Evolutionary conservation across 2,113 vertebrate species (phyloP), one percentile per base, ranked within the genome.

Genomic region (Piprites chloris): DNA sequence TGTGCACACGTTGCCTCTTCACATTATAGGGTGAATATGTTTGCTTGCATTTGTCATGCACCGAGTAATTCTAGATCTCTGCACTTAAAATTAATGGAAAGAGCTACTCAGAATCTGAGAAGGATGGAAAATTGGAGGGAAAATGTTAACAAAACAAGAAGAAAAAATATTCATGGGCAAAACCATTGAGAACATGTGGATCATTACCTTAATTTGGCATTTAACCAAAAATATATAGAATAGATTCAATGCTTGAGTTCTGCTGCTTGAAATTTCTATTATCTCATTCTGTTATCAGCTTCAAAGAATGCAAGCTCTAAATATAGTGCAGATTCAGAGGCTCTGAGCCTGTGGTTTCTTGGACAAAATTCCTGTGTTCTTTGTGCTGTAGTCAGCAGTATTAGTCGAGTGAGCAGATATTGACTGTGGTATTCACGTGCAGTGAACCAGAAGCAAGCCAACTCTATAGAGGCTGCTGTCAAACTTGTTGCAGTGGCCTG

Each of bases 321-420:
- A 97, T 97, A 96, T 91, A 96, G 92, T 77, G 53, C 82, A 73
- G 87, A 95, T 97, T 97, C 91, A 96, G 82, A 74, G 89, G 77
- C 95, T 76, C 77, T 71, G 61, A 96, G 94, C 46, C 77, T 41
- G 62, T 85, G 91, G 97, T 95, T 94, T 96, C 97, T 97, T 97
- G 97, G 93, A 94, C 96, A 91, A 96, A 97, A 98, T 97, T 98
- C 97, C 96, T 95, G 89, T 97, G 97, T 97, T 97, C 97, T 98
- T 98, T 98, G 98, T 98, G 97, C 94, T 94, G 89, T 33, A 96
- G 97, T 98, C 98, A 98, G 97, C 98, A 98, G 97, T 97, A 96
- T 84, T 98, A 91, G 96, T 93, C 23, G 44, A 80, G 95, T 91
- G 97, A 97, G 97, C 96, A 97, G 97, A 98, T 98, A 97, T 96